These are phyloP conservation scores for Motacilla alba DNA, from an alignment of 2,113 vertebrate species.

Conservation along the genomic window DNA sequence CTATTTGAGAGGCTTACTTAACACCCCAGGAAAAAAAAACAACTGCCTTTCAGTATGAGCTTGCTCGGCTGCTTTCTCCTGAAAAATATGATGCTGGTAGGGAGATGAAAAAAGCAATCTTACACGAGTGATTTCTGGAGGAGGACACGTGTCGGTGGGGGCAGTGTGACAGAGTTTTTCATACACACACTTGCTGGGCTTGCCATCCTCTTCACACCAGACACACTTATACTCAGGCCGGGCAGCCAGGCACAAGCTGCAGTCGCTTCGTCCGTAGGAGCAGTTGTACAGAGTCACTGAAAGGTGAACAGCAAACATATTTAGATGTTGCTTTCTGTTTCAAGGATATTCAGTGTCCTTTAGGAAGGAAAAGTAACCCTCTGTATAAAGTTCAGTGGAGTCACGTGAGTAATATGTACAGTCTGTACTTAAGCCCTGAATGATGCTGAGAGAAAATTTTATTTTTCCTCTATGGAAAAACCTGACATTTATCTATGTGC, in stretches of 20 bases:
- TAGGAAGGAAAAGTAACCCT: not conserved
- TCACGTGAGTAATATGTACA: accelerated
- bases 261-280: constrained; percentile 88
- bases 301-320: not conserved
- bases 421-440: not conserved
- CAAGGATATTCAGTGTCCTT: not conserved
- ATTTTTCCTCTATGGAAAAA: not conserved
- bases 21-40: not conserved
- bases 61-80: not conserved
- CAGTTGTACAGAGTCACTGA: constrained; percentile 94
- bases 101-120: constrained; percentile 50
- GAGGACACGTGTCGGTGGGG: constrained; percentile 73
- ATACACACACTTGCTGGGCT: constrained; percentile 79
- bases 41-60: not conserved
- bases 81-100: not conserved
- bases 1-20: constrained; percentile 42
- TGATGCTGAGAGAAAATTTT: not conserved
- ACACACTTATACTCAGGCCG: constrained; percentile 78
- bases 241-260: constrained; percentile 89
- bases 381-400: not conserved
- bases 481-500: not conserved
- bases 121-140: constrained; percentile 84
- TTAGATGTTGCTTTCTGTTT: not conserved
- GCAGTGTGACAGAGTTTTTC: constrained; percentile 66
- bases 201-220: constrained; percentile 79